Evolutionary conservation across 2,888 invertebrate species (phyloP), one percentile per base, ranked within the genome.

Genomic region (Colletes collaris): DNA sequence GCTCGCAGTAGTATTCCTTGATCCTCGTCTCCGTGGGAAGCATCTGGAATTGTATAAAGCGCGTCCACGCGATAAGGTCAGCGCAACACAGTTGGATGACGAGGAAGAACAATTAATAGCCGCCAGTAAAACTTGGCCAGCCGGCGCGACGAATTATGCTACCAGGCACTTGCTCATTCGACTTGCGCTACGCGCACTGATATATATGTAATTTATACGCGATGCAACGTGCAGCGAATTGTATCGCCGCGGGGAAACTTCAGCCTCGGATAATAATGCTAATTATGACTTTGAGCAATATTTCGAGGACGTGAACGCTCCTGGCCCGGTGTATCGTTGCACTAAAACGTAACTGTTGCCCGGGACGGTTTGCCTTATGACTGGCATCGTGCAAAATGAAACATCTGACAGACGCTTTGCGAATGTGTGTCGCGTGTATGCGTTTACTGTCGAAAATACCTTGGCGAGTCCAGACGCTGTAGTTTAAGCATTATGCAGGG

Each of bases 151-250:
- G 62, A 80, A 65, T 73, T 78, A 78, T 65, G 55, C 58, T 56
- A 0, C 19, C 40, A n/a, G 13, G 46, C 65, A 65, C 35, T 69
- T 64, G 73, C 50, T 81, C 65, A 79, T 81, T 81, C 80, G 71
- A 79, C 80, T 75, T 71, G 64, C 66, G 52, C 64, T 40, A 4
- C 40, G 19, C 13, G 44, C 66, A 46, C 70, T 62, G 71, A 81
- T 76, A 76, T 79, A 27, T 27, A 27, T 27, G 27, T 27, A 81
- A 79, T 75, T 80, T 81, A 75, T 55, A 37, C 65, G 69, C 76
- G 67, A 81, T 82, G 72, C 76, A 82, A 76, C 81, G 68, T 73
- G 68, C 66, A 52, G 59, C 75, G 81, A 81, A 76, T 81, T 59
- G 75, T 71, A 76, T 68, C 58, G 68, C 55, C 64, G 50, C n/a